Conservation (phyloP, 2,113 vertebrate species). For the Maylandia zebra region DNA sequence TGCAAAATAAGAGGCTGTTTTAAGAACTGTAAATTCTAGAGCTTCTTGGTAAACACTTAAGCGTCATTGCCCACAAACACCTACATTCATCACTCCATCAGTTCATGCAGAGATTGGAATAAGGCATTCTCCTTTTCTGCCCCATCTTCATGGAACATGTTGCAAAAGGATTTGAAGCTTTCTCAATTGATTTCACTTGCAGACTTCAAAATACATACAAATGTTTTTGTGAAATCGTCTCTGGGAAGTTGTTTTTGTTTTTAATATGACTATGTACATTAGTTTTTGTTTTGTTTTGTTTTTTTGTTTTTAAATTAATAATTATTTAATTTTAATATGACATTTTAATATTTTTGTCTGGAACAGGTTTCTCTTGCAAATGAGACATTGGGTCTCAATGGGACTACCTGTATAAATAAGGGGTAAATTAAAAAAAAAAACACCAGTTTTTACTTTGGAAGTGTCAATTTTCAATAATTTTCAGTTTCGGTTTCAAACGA, state of each 20-base stretch:
- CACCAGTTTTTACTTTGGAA: background rate
- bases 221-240: background rate
- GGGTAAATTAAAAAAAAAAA: fast-evolving
- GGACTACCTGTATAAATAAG: background rate
- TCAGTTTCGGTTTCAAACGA: background rate
- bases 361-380: background rate
- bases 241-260: background rate
- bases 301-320: background rate
- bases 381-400: background rate
- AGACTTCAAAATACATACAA: background rate
- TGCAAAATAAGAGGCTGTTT: background rate
- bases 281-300: background rate
- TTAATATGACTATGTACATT: background rate
- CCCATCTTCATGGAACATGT: background rate
- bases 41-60: background rate
- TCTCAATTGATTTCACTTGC: background rate
- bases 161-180: background rate
- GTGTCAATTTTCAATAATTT: background rate
- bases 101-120: background rate
- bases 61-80: background rate
- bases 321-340: background rate
- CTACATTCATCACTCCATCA: background rate
- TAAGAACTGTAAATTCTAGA: background rate
- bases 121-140: background rate
- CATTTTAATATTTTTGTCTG: background rate